Percentiles rank a stretch among this genome's conserved stretches.
phyloP scores from a whole-genome alignment of 2,113 vertebrate genomes.

The Bombycilla garrulus region DNA sequence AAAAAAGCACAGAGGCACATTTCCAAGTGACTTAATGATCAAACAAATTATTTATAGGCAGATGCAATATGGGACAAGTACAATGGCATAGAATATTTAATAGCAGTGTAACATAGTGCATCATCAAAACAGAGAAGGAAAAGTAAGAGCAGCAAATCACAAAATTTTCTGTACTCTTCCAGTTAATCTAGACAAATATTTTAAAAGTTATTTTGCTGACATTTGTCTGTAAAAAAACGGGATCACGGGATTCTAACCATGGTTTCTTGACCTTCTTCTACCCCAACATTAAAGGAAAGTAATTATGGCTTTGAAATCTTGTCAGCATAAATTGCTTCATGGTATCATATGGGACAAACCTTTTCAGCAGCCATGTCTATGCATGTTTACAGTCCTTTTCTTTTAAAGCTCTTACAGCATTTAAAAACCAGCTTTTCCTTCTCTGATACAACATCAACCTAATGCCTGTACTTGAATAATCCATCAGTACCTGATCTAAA shows the following conservation, averaged over 20 bases:
- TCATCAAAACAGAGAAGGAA: neutral
- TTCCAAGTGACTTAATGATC: constrained; percentile 24
- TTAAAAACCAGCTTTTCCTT: neutral
- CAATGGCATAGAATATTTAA: constrained; percentile 16
- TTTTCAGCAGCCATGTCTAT: neutral
- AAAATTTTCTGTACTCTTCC: neutral
- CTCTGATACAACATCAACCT: neutral
- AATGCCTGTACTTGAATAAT: neutral
- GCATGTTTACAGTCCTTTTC: neutral
- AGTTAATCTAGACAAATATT: neutral
- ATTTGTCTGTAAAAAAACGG: neutral
- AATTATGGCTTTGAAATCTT: neutral
- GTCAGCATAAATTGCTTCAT: neutral
- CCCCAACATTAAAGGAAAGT: neutral
- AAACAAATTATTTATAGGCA: constrained; percentile 6
- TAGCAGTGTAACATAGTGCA: neutral
- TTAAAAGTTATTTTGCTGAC: neutral
- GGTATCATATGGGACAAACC: neutral
- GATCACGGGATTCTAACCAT: neutral
- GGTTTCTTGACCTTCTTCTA: neutral
- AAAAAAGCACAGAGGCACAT: neutral
- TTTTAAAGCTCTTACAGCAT: neutral
- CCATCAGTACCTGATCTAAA: neutral
- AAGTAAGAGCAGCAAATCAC: neutral
- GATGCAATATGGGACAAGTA: neutral